Base-by-base conservation (phyloP, 2,797 vertebrate genomes). In the Sciurus carolinensis region DNA sequence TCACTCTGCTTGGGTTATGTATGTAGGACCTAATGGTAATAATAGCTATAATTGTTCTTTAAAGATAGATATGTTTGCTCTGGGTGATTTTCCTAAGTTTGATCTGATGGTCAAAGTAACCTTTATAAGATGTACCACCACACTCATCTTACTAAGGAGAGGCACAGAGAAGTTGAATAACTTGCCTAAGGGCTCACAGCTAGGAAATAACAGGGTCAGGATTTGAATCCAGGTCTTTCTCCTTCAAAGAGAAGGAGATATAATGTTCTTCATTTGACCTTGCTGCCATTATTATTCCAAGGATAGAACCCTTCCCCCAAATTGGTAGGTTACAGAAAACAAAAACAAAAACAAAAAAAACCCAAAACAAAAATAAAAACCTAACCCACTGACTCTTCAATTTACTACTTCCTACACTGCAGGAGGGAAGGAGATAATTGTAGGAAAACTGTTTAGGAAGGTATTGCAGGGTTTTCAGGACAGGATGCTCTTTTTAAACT, bases 21-120 rank as follows among this genome's bases (percentile, higher is more conserved):
- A 42, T 79, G 79, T 33, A 83, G 57, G 73, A 33, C 42, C 33
- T 71, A 50, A 62, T 24, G 44, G 5, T 39, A 79, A 81, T 42
- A 59, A 50, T 6, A 67, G 24, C 15, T 86, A 22, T 62, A 26
- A 15, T 66, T 90, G 71, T 47, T 93, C 81, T 64, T 64, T 72
- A 64, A 88, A 81, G 8, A n/a, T 69, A 44, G 7, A 39, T 57
- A 57, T 28, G 0, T 84, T 33, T 90, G 13, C 86, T 14, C 72
- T 76, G 30, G 42, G 28, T 81, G 17, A 30, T 62, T 84, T 95
- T 72, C 62, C 54, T 69, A 30, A 92, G 50, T 92, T 85, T 82
- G n/a, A 57, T 64, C 62, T 80, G 71, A 87, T 75, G 79, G 42
- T 90, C 84, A 92, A 76, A 72, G 66, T 85, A 93, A 64, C 39